Base-by-base conservation (phyloP, 2,888 invertebrate genomes). In the Ommatoiulus sabulosus region DNA sequence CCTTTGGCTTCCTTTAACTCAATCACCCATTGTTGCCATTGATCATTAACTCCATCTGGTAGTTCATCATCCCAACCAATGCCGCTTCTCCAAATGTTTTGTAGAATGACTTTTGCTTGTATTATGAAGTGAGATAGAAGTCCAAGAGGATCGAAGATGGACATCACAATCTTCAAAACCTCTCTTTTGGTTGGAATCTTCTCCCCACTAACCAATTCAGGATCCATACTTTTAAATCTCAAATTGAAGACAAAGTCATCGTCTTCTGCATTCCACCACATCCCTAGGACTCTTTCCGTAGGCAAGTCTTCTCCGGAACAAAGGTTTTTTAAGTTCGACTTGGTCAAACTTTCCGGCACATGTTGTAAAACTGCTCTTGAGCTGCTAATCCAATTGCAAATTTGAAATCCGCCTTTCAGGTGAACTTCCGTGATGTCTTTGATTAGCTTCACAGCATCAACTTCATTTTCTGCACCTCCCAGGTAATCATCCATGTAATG, bases 141-240 rank as follows among this genome's bases (percentile, higher is more conserved):
- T 87, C 92, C 92, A 12, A 91, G 84, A 0, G 92, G 92, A 89
- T 92, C 91, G 88, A 90, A 92, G 1, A 91, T 15, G 0, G 89
- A 89, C 87, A 91, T 91, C 4, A 91, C 89, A 10, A 89, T 44
- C 15, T 89, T 89, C 7, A 91, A 87, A 46, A 91, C 63, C 24
- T 90, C 89, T 43, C 91, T 80, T 87, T 92, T 92, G 0, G 91
- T 91, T 48, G 57, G 89, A 90, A 15, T 84, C 84, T 7, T 43
- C 44, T 15, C 20, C 17, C 1, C 88, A 72, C n/a, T 88, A 12
- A 3, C n/a, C n/a, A 44, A 84, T 20, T 88, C 89, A 43, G 17
- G 90, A 90, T 90, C 90, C 90, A 5, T 88, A 43, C 7, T 87
- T 52, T 44, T 15, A 84, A 15, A n/a, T 3, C 2, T 57, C 3